Evolutionary conservation across 2,888 invertebrate species (phyloP), one percentile per base, ranked within the genome.

Genomic region (Brenthis daphne): DNA sequence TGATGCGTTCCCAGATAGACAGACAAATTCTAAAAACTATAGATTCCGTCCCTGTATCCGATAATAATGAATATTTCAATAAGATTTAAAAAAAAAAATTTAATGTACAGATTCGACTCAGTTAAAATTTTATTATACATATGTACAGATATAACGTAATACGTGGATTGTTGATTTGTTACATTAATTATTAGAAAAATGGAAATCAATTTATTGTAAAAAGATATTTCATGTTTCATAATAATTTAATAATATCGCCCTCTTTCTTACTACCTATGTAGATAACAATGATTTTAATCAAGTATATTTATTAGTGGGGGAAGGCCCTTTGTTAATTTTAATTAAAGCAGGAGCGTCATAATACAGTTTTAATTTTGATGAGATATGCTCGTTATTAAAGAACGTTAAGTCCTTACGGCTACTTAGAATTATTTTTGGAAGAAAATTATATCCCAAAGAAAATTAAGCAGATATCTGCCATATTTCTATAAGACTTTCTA

Each of bases 341-440:
- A 72, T 72, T 72, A 70, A 72, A 70, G 54, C 72, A 65, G 65
- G 68, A 57, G 58, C 54, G 54, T 72, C 67, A 72, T 66, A 57
- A 65, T 65, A 64, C 51, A 64, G 56, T 70, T 72, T 68, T 68
- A 66, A 72, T 66, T 70, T 70, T 72, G 50, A 68, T 70, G 55
- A 68, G 65, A 51, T 64, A 65, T 60, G 70, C 65, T 70, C 56
- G 63, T 65, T 70, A 54, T 64, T 48, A 66, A 56, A 51, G 65
- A 57, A 65, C 37, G 64, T 43, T 13, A 60, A 57, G 47, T 50
- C 50, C 50, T 64, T 58, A 16, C 1, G 54, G 57, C 13, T 57
- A 29, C 54, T 68, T 48, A 6, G 16, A 53, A 29, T 5, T 29
- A 53, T 54, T 50, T 54, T 51, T 50, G 14, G 43, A 56, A 48